Evolutionary conservation across 2,797 vertebrate genomes (phyloP), one percentile per base, ranked within the genome.

Genomic region (Enteromius fasciolatus): DNA sequence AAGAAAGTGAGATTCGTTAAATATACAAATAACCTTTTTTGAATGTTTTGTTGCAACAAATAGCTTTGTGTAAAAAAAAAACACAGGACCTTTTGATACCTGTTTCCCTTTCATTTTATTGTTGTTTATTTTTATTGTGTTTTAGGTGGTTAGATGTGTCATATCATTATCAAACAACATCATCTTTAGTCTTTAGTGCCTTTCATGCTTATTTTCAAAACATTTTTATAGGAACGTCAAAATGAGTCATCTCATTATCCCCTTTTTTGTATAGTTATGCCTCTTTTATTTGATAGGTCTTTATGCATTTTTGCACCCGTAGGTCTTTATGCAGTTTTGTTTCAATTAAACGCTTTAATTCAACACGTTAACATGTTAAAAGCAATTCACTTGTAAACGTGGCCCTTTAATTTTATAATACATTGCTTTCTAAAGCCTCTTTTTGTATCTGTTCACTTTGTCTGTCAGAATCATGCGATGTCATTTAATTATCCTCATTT

Each of bases 171-270:
- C 68, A 74, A 73, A 81, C 28, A 41, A 50, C 31, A 46, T 44
- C 15, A 14, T 52, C 66, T 67, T 79, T 67, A 36, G 28, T 36
- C 28, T 31, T 50, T 69, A 59, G 36, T 79, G 66, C 20, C 69
- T 81, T 50, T 81, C 57, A 72, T 80, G 67, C 68, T 50, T 39
- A 50, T 48, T 63, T 74, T 81, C 59, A 77, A 77, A 77, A 28
- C 39, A 50, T 64, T 25, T 25, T 69, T 52, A 52, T 68, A 39
- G 50, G 15, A 28, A 25, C 1, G 1, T 23, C 25, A 46, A 28
- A 64, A 63, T 61, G 1, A 48, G 52, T 48, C 25, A n/a, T 69
- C 64, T 76, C 36, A 25, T 76, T 46, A 61, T 17, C 41, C 20
- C 41, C 41, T 44, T 12, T 44, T 44, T 39, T 31, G 18, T 61